A percentile compares a stretch with the other conserved stretches of the same genome.
Conservation (phyloP, 1,140 invertebrate species). For the Pseudachorutes palmiensis region DNA sequence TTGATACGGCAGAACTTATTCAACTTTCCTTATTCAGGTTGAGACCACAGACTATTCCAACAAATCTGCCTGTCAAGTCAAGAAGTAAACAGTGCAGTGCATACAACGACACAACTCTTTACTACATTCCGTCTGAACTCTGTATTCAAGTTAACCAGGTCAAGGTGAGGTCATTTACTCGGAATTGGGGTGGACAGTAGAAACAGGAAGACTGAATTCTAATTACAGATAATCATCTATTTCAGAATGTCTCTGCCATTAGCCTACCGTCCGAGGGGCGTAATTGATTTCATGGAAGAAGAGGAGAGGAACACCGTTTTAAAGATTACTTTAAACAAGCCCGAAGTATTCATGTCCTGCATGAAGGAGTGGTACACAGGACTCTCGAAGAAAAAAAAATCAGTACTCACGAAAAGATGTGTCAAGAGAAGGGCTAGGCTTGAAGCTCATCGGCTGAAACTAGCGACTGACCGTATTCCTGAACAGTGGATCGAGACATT, state of each 20-base stretch:
- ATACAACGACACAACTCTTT: no score
- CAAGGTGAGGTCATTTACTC: no score
- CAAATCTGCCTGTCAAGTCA: no score
- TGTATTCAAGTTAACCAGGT: no score
- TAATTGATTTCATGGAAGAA: not conserved
- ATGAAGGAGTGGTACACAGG: not conserved
- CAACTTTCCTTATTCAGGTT: no score
- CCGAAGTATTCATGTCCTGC: not conserved
- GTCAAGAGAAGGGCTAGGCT: not conserved
- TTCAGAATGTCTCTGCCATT: not conserved
- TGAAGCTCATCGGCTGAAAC: not conserved
- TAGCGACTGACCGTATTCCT: not conserved
- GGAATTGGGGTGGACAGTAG: no score
- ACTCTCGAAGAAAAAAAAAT: not conserved
- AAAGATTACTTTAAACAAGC: not conserved
- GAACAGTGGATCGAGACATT: not conserved
- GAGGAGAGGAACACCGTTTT: not conserved
- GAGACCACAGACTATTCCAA: no score
- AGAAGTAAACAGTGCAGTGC: no score
- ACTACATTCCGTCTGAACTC: no score
- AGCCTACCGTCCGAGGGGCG: not conserved
- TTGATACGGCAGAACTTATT: no score
- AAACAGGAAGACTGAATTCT: no score
- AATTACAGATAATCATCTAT: no score
- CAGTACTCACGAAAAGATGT: not conserved